A percentile compares a stretch with the other conserved stretches of the same genome.
These are phyloP conservation scores for Neolamprologus sp. DNA, from an alignment of 2,113 vertebrate species.

Conservation along the genomic window DNA sequence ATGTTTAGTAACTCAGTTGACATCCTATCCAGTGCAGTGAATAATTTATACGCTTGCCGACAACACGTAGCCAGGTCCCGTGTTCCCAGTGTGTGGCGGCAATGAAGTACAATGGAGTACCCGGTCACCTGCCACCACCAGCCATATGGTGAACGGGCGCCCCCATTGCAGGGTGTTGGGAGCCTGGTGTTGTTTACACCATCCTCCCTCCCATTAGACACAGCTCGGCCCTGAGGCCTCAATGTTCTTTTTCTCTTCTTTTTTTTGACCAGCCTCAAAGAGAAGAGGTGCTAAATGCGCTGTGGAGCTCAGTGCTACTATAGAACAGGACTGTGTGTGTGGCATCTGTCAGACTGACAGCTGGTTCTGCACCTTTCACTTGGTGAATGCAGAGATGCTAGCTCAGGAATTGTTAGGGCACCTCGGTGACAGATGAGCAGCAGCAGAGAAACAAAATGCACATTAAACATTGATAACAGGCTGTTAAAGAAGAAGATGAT, in stretches of 20 bases:
- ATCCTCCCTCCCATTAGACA: not conserved
- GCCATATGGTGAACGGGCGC: slow-evolving; percentile 31
- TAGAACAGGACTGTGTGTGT: slow-evolving; percentile 10
- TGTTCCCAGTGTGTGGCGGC: not conserved
- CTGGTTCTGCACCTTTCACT: slow-evolving; percentile 13
- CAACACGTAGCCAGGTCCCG: slow-evolving; percentile 26
- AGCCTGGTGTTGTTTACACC: slow-evolving; percentile 36
- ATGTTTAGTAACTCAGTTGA: slow-evolving; percentile 61
- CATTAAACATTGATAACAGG: not conserved
- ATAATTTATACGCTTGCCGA: slow-evolving; percentile 57
- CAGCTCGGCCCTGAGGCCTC: not conserved
- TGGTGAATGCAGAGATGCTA: not conserved
- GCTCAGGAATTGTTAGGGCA: not conserved
- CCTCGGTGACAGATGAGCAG: not conserved
- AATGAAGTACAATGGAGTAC: not conserved
- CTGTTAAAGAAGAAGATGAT: not conserved
- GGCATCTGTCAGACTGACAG: slow-evolving; percentile 45
- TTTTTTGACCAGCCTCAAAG: not conserved
- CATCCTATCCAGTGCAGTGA: slow-evolving; percentile 45
- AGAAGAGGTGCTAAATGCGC: slow-evolving; percentile 1
- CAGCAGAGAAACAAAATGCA: not conserved
- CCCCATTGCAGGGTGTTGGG: not conserved
- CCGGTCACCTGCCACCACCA: slow-evolving; percentile 4
- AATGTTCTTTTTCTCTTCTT: slow-evolving; percentile 2
- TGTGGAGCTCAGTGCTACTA: not conserved